Conservation (phyloP, 2,797 vertebrate species). For the Takifugu ocellatus region DNA sequence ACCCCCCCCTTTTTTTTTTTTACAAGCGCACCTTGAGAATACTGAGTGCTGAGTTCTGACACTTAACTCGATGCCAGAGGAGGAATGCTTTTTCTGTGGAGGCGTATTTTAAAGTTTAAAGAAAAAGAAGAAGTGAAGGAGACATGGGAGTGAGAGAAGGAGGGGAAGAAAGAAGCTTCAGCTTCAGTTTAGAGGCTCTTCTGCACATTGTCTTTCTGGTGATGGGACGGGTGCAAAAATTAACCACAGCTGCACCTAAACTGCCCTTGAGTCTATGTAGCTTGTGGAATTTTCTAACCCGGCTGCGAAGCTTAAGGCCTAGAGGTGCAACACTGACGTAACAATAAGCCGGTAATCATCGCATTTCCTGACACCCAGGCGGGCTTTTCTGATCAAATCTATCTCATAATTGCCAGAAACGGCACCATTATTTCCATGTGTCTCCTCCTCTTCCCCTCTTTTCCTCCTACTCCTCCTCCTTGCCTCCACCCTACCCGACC, state of each 20-base stretch:
- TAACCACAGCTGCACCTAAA: too few species aligned
- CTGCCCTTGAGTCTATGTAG: too few species aligned
- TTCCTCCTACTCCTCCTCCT: slow-evolving; percentile 13
- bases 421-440: slow-evolving; percentile 32
- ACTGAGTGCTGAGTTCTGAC: slow-evolving; percentile 63
- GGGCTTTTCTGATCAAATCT: not conserved
- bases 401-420: slow-evolving; percentile 17
- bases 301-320: too few species aligned
- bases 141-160: slow-evolving; percentile 13
- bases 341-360: too few species aligned
- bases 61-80: slow-evolving; percentile 50
- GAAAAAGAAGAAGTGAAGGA: slow-evolving; percentile 18
- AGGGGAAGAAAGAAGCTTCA: slow-evolving; percentile 20
- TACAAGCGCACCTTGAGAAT: slow-evolving; percentile 64
- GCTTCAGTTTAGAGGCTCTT: slow-evolving; percentile 29
- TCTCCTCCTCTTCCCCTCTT: slow-evolving; percentile 44
- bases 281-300: too few species aligned
- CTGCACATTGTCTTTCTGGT: slow-evolving; percentile 3
- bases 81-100: slow-evolving; percentile 41
- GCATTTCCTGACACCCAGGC: too few species aligned
- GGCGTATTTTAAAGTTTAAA: slow-evolving; percentile 51
- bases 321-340: too few species aligned
- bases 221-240: too few species aligned
- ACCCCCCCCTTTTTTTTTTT: slow-evolving; percentile 52
- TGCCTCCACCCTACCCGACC: slow-evolving; percentile 2